Evolutionary conservation across 2,888 invertebrate genomes (phyloP).

Genomic region (Apamea sordens): DNA sequence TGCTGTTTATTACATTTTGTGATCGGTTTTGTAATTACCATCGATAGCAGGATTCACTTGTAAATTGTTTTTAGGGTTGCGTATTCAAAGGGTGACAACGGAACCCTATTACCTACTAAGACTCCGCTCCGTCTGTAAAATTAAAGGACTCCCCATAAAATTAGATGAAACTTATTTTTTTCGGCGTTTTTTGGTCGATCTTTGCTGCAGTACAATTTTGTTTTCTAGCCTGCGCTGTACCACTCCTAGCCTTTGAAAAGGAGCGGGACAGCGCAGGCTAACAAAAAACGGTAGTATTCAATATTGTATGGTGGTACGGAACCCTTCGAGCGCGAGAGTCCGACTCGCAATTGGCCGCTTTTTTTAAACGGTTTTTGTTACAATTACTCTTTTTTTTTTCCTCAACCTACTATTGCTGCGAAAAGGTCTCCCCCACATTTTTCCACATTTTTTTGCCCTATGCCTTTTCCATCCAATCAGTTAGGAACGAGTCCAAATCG

Average conservation of each 20-base stretch:
- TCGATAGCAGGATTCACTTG: slow-evolving; percentile 10
- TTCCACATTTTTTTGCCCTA: too few species aligned
- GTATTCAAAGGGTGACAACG: not conserved
- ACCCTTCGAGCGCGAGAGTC: not conserved
- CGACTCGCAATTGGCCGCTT: not conserved
- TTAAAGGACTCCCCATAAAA: not conserved
- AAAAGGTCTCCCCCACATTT: too few species aligned
- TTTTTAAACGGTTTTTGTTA: not conserved
- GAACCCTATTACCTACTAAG: not conserved
- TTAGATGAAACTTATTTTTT: not conserved
- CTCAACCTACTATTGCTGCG: too few species aligned
- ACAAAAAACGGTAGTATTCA: not conserved
- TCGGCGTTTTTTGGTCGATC: not conserved
- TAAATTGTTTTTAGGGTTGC: not conserved
- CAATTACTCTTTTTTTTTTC: not conserved
- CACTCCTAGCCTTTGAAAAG: not conserved
- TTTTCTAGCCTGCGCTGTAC: not conserved
- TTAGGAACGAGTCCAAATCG: too few species aligned
- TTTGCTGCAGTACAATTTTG: not conserved
- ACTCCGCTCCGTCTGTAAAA: not conserved
- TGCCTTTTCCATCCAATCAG: too few species aligned
- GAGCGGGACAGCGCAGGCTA: not conserved
- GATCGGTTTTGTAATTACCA: slow-evolving; percentile 33
- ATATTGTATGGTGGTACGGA: not conserved
- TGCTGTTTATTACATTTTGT: slow-evolving; percentile 34